A percentile compares a stretch with the other conserved stretches of the same genome.
Evolutionary conservation across 2,797 vertebrate species (phyloP).

Genomic region (Selene dorsalis): DNA sequence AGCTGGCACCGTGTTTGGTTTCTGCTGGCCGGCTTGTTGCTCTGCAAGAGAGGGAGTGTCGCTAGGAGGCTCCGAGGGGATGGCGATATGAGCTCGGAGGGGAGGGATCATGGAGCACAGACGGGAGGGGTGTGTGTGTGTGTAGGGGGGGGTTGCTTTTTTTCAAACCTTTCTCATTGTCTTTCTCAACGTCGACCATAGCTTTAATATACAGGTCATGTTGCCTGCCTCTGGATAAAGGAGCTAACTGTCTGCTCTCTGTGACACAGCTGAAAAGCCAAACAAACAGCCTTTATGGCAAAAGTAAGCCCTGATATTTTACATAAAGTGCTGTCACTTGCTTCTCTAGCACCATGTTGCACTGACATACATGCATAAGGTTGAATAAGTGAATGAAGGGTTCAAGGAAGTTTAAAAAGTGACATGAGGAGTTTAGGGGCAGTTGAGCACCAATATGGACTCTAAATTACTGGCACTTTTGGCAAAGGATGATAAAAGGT

Average conservation of each 20-base stretch:
- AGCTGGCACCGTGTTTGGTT: no score
- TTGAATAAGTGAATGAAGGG: slow-evolving; percentile 47
- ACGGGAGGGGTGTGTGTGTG: no score
- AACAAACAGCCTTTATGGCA: slow-evolving; percentile 34
- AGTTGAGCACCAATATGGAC: slow-evolving; percentile 24
- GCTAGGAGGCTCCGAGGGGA: no score
- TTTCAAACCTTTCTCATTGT: no score
- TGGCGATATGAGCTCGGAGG: no score
- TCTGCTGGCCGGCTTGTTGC: no score
- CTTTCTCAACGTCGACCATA: no score
- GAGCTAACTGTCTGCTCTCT: slow-evolving; percentile 43
- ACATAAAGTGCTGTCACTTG: slow-evolving; percentile 75
- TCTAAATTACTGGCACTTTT: slow-evolving; percentile 46
- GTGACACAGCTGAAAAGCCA: slow-evolving; percentile 51
- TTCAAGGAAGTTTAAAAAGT: slow-evolving; percentile 42
- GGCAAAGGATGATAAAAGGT: slow-evolving; percentile 19
- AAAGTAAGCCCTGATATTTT: slow-evolving; percentile 63
- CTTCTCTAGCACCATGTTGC: slow-evolving; percentile 40
- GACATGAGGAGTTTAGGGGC: slow-evolving; percentile 1
- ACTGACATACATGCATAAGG: slow-evolving; percentile 26
- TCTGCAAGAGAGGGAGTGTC: no score
- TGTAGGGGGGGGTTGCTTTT: no score
- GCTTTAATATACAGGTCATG: slow-evolving; percentile 48
- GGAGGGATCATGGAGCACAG: no score
- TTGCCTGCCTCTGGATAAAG: slow-evolving; percentile 46